phyloP scores from a whole-genome alignment of 2,113 vertebrate genomes.

The Hypocryptadius cinnamomeus region DNA sequence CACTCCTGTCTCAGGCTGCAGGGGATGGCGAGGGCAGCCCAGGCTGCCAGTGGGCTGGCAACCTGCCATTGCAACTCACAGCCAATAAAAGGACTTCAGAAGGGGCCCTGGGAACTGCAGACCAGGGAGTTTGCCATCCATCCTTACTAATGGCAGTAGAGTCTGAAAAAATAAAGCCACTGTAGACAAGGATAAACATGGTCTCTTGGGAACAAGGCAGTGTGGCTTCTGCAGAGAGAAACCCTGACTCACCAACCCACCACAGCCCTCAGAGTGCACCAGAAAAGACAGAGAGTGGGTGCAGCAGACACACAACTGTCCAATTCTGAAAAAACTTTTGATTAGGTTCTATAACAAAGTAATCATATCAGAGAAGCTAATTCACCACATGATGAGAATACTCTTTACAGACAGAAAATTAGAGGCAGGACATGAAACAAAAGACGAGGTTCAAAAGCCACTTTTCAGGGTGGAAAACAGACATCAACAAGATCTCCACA shows the following conservation, averaged over 20 bases:
- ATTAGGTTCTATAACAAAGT: neutral
- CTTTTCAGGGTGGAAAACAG: neutral
- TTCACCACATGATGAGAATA: neutral
- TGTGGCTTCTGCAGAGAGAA: neutral
- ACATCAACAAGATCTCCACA: neutral
- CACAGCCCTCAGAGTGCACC: neutral
- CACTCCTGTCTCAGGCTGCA: neutral
- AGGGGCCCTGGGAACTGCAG: neutral
- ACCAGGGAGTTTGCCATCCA: neutral
- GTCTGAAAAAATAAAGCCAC: neutral
- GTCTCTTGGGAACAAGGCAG: neutral
- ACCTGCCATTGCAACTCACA: neutral
- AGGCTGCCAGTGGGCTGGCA: neutral
- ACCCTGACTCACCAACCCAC: neutral
- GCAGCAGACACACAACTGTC: neutral
- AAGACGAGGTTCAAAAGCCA: neutral
- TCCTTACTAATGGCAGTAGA: neutral
- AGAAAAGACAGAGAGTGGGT: neutral
- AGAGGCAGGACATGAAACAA: neutral
- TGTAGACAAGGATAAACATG: neutral
- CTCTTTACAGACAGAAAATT: neutral
- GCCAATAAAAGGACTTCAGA: neutral
- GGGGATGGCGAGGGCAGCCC: fast-evolving
- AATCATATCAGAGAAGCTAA: neutral
- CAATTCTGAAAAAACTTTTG: neutral